A percentile compares a stretch with the other conserved stretches of the same genome.
Conservation (phyloP, 2,113 vertebrate species). For the Eurystomus gularis region DNA sequence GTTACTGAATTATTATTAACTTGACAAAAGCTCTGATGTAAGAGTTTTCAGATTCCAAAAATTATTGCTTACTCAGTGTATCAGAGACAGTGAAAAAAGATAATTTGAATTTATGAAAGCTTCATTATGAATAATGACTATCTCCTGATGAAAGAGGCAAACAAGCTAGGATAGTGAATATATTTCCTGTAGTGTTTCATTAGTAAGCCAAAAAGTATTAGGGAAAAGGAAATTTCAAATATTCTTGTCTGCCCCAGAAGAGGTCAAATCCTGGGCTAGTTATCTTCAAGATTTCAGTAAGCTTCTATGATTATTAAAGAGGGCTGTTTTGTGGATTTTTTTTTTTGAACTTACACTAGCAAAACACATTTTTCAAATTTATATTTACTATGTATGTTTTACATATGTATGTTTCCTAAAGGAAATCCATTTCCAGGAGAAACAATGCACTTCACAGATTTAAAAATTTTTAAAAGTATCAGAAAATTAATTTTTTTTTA, state of each 20-base stretch:
- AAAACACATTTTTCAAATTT: neutral
- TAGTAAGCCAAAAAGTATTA: neutral
- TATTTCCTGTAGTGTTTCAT: neutral
- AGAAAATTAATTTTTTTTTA: neutral
- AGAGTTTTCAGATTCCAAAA: neutral
- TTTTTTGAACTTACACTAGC: neutral
- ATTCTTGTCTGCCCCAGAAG: neutral
- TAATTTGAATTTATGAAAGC: neutral
- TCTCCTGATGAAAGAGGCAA: neutral
- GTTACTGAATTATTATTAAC: neutral
- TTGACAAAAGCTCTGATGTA: neutral
- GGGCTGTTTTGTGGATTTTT: neutral
- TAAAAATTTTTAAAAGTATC: neutral
- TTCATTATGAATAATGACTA: neutral
- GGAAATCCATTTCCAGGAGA: neutral
- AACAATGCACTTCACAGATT: neutral
- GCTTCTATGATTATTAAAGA: neutral
- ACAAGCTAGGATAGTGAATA: neutral
- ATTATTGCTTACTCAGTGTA: neutral
- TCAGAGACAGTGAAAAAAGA: neutral
- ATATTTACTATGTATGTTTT: neutral
- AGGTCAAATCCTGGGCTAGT: neutral
- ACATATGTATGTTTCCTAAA: neutral
- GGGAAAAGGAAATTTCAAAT: neutral
- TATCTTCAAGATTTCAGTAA: neutral